A percentile compares a stretch with the other conserved stretches of the same genome.
These are phyloP conservation scores for Premnoplex brunnescens DNA, from an alignment of 2,797 vertebrate species.

Conservation along the genomic window DNA sequence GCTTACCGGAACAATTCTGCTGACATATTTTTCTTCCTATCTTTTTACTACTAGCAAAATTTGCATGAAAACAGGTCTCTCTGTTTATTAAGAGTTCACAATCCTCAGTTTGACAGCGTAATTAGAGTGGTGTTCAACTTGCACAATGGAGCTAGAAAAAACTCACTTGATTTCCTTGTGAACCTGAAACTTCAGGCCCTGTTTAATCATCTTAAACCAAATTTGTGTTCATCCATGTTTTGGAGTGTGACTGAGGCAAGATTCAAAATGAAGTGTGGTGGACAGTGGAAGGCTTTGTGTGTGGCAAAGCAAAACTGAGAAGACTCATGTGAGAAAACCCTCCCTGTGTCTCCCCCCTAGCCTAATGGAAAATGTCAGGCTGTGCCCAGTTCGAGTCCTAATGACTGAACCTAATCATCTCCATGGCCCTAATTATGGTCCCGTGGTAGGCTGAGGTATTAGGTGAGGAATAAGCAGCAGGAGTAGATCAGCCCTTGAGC, in stretches of 20 bases:
- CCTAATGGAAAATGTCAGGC: neutral
- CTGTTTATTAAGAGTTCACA: conserved; percentile 52
- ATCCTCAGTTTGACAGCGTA: conserved; percentile 26
- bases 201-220: neutral
- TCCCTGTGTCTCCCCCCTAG: neutral
- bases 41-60: conserved; percentile 54
- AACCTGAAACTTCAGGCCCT: neutral
- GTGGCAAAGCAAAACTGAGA: neutral
- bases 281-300: neutral
- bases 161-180: neutral
- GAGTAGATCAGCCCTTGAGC: neutral
- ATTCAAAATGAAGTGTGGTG: neutral
- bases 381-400: neutral
- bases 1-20: conserved; percentile 57
- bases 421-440: neutral
- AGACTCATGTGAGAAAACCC: neutral
- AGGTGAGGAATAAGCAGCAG: conserved; percentile 11
- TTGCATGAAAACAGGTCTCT: conserved; percentile 66
- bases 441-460: neutral
- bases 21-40: conserved; percentile 54
- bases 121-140: conserved; percentile 5
- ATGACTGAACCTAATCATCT: neutral
- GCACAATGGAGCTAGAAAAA: neutral
- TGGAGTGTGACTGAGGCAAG: neutral
- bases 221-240: neutral